These are phyloP conservation scores for Heliconius hermathena DNA, from an alignment of 1,140 invertebrate species.

Conservation along the genomic window DNA sequence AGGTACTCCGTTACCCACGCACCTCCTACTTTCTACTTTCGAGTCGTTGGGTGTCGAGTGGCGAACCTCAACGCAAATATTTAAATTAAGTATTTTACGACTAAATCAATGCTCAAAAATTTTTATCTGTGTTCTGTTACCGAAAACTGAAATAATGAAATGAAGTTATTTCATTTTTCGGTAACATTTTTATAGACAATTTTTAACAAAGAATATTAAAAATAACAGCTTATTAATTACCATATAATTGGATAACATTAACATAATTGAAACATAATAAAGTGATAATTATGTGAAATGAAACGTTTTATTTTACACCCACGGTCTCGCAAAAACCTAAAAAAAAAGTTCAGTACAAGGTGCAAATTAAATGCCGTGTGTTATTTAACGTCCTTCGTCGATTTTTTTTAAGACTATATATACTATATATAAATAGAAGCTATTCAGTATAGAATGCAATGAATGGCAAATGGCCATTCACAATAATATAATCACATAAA, in stretches of 20 bases:
- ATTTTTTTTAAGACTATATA: too few species aligned
- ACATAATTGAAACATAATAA: neutral
- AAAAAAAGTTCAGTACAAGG: too few species aligned
- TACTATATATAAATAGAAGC: too few species aligned
- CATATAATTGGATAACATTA: neutral
- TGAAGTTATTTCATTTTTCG: neutral
- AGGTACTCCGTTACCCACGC: neutral
- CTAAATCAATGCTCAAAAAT: neutral
- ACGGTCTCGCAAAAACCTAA: neutral
- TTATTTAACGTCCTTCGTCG: too few species aligned
- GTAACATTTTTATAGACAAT: neutral
- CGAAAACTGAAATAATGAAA: neutral
- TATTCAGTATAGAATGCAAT: too few species aligned
- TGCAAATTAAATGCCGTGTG: too few species aligned
- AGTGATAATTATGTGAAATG: neutral
- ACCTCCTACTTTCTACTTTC: too few species aligned
- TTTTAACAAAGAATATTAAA: neutral
- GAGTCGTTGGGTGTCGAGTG: too few species aligned
- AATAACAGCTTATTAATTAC: conserved; percentile 1
- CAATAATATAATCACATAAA: too few species aligned
- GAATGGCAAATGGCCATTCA: too few species aligned
- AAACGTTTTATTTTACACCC: neutral
- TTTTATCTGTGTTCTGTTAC: too few species aligned
- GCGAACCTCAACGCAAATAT: neutral
- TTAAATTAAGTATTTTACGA: neutral